These are phyloP conservation scores for Takifugu rubripes DNA, from an alignment of 2,797 vertebrate species.

Conservation along the genomic window DNA sequence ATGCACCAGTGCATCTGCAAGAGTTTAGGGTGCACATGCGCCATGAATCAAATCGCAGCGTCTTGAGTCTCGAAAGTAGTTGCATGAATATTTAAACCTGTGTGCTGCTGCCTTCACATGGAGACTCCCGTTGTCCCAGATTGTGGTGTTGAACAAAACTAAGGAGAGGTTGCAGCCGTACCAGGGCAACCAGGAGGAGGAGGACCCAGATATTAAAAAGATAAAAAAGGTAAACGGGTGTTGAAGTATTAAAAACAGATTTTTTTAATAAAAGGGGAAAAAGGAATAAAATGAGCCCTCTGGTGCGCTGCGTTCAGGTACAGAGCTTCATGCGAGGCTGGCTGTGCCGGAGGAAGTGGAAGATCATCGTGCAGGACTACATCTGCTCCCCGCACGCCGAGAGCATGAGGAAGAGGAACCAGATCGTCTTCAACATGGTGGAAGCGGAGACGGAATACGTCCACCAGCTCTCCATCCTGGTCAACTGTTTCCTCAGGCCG, in stretches of 20 bases:
- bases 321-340: slow-evolving; percentile 96
- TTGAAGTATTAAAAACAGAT: not conserved
- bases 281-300: not conserved
- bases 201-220: slow-evolving; percentile 95
- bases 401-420: slow-evolving; percentile 96
- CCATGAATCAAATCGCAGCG: not conserved
- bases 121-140: slow-evolving; percentile 65
- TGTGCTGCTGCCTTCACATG: not conserved
- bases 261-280: not conserved
- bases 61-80: slow-evolving; percentile 16
- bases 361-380: slow-evolving; percentile 96
- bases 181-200: slow-evolving; percentile 86
- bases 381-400: slow-evolving; percentile 94
- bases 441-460: slow-evolving; percentile 87
- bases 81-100: slow-evolving; percentile 36
- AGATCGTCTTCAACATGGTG: slow-evolving; percentile 96
- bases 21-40: slow-evolving; percentile 8
- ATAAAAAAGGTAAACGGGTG: slow-evolving; percentile 87
- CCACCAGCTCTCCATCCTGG: slow-evolving; percentile 87
- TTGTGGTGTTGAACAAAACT: slow-evolving; percentile 87
- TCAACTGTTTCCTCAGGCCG: slow-evolving; percentile 90
- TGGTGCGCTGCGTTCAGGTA: slow-evolving; percentile 71
- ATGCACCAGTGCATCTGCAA: slow-evolving; percentile 18
- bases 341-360: slow-evolving; percentile 94
- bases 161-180: slow-evolving; percentile 85